phyloP scores from a whole-genome alignment of 2,888 invertebrate species.

The Resseliella maxima region DNA sequence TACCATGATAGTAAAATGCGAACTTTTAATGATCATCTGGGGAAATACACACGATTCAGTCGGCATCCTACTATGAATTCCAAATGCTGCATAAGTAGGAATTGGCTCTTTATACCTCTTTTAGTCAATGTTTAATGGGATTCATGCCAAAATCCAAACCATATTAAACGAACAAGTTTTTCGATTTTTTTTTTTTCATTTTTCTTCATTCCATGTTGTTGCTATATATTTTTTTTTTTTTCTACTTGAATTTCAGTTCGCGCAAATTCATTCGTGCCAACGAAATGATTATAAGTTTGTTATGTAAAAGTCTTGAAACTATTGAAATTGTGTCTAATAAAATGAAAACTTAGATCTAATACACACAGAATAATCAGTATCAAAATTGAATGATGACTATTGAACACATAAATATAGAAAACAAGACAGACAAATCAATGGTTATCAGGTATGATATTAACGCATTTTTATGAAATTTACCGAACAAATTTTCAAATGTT shows the following conservation, averaged over 20 bases:
- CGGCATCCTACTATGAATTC: background rate
- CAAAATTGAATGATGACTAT: no score
- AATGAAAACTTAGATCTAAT: background rate
- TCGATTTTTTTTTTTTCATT: background rate
- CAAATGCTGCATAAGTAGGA: background rate
- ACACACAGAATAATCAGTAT: no score
- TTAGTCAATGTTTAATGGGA: background rate
- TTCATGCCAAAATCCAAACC: constrained; percentile 1
- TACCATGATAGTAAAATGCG: background rate
- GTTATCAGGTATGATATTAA: no score
- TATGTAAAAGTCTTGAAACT: background rate
- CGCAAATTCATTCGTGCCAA: no score
- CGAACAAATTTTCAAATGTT: no score
- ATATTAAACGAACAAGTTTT: background rate
- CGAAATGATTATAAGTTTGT: background rate
- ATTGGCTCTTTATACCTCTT: background rate
- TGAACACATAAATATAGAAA: no score
- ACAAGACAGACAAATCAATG: no score
- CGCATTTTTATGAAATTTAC: no score
- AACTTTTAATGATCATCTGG: constrained; percentile 2
- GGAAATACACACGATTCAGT: background rate
- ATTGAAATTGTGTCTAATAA: background rate
- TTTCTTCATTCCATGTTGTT: no score
- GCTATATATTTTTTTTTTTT: background rate
- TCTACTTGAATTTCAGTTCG: background rate